These are phyloP conservation scores for Dicranocentrus wangi DNA, from an alignment of 2,888 invertebrate genomes.

Conservation along the genomic window DNA sequence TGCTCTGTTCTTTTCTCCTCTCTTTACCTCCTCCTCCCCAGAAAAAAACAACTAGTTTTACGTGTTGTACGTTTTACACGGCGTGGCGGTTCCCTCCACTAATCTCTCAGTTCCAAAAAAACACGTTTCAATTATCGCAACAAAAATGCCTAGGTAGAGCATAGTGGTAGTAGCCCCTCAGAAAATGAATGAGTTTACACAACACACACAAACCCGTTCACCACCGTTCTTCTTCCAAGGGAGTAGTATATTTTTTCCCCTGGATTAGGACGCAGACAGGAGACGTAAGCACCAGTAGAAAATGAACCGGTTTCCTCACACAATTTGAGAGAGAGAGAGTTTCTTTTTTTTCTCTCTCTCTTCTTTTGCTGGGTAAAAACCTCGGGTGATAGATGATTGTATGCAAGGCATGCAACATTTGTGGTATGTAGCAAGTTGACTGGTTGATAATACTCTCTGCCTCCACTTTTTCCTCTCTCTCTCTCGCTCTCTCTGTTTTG, in stretches of 20 bases:
- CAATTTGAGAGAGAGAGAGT: too few relatives aligned
- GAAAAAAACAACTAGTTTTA: too few relatives aligned
- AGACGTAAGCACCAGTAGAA: background rate
- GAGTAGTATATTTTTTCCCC: constrained; percentile 54
- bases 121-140: constrained; percentile 57
- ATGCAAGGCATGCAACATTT: constrained; percentile 35
- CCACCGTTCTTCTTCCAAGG: constrained; percentile 27
- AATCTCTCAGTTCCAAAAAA: constrained; percentile 30
- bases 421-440: background rate
- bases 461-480: background rate
- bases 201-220: constrained; percentile 17
- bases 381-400: constrained; percentile 51
- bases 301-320: constrained; percentile 27
- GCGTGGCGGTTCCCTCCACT: background rate
- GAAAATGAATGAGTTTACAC: constrained; percentile 45
- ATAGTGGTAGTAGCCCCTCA: too few relatives aligned
- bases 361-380: background rate
- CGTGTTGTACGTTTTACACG: too few relatives aligned
- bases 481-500: background rate
- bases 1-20: constrained; percentile 19
- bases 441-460: background rate
- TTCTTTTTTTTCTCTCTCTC: constrained; percentile 12
- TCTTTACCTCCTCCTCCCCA: background rate
- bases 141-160: too few relatives aligned
- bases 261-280: constrained; percentile 53